Evolutionary conservation across 2,113 vertebrate species (phyloP), one percentile per base, ranked within the genome.

Genomic region (Trichomycterus rosablanca): DNA sequence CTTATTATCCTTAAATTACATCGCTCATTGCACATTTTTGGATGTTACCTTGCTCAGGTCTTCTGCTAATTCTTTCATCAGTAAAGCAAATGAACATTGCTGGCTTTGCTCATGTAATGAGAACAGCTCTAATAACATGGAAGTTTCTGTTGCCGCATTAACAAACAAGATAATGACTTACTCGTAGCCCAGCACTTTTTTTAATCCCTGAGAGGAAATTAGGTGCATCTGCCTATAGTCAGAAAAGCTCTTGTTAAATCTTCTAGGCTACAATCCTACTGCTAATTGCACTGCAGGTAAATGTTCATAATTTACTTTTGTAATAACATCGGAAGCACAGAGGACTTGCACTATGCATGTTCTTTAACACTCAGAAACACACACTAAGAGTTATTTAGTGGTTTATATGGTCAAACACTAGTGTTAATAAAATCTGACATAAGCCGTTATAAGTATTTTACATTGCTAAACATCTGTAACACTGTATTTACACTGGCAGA

Each of bases 101-200:
- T 46, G 67, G n/a, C 63, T 78, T 81, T 75, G 78, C 18, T 10
- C 35, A 57, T 67, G 73, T 81, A 77, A 68, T 71, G 42, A 62
- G 45, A 58, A 52, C 55, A 4, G 65, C 70, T 73, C 71, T 76
- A 80, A 82, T 80, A 81, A 72, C 70, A 66, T 30, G 55, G 37
- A 59, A 79, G 70, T 66, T 63, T 48, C 50, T 75, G 63, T 66
- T 78, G 67, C 42, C 65, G 63, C 68, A 68, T 63, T 59, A 73
- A 70, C 80, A 84, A 82, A 80, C 75, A 81, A 81, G 68, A 74
- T 76, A 79, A 79, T 72, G 71, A 76, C 73, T 53, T 49, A 11
- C 50, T 48, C 42, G 64, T 43, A 76, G 44, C 49, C 67, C 61
- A 50, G 43, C 4, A 37, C 62, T 10, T 14, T 8, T 7, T 12